phyloP scores from a whole-genome alignment of 2,797 vertebrate genomes.

The Xerus rutilus region DNA sequence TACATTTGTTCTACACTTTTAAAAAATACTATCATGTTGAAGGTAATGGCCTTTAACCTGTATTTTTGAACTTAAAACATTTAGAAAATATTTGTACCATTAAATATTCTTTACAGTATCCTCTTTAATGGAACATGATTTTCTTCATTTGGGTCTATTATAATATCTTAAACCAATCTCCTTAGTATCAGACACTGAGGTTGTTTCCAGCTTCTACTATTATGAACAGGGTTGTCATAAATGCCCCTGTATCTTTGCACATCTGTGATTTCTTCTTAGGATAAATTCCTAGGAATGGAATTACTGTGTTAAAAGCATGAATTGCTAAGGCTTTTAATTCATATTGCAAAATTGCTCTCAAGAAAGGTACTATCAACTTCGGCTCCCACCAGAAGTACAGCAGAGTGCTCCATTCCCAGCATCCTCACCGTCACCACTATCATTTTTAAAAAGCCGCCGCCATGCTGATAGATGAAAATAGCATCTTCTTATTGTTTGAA shows the following conservation, averaged over 20 bases:
- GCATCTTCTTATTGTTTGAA: neutral
- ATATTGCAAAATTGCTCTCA: conserved; percentile 32
- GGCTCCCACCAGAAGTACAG: neutral
- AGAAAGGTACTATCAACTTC: neutral
- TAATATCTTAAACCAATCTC: neutral
- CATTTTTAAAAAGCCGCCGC: neutral
- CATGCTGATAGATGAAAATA: neutral
- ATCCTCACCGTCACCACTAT: neutral
- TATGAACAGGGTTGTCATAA: neutral
- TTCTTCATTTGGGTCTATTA: neutral
- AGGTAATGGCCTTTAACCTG: neutral
- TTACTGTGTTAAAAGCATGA: neutral
- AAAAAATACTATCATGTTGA: neutral
- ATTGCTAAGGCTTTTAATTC: conserved; percentile 23
- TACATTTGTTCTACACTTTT: neutral
- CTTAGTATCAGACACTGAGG: neutral
- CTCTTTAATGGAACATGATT: neutral
- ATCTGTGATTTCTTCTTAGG: neutral
- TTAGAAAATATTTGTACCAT: neutral
- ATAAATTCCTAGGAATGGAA: neutral
- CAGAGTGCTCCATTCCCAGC: neutral
- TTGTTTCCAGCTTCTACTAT: neutral
- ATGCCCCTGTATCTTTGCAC: neutral
- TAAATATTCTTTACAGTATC: neutral
- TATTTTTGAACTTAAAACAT: conserved; percentile 31